Conservation (phyloP, 37 sponge, comb jelly and placozoan species). For the Tethya wilhelma region DNA sequence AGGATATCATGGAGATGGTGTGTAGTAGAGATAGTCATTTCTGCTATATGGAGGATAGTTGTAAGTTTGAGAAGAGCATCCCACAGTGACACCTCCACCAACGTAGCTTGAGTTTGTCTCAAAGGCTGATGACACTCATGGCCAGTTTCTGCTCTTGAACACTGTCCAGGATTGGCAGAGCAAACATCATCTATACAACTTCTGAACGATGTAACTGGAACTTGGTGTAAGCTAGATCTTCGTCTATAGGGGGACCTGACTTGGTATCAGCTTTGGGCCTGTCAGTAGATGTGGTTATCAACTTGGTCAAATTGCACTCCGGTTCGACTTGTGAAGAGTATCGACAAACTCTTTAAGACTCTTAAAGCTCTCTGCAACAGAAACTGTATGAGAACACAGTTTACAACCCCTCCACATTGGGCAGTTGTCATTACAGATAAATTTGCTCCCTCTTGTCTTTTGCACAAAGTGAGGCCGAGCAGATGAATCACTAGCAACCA, state of each 20-base stretch:
- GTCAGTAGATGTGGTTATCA: not conserved
- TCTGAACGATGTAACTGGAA: not conserved
- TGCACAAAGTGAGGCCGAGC: not conserved
- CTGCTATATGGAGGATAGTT: no score
- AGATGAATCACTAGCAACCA: slow-evolving; percentile 1
- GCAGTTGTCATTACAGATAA: not conserved
- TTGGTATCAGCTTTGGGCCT: not conserved
- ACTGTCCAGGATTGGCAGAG: not conserved
- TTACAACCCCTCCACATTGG: not conserved
- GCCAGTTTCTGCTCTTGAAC: not conserved
- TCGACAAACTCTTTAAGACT: not conserved
- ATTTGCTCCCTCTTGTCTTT: not conserved
- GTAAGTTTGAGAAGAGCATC: not conserved
- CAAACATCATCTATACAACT: not conserved
- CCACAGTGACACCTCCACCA: not conserved
- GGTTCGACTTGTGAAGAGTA: no score
- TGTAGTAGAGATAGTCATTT: not conserved
- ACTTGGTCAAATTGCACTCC: no score
- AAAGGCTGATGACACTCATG: not conserved
- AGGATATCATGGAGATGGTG: not conserved
- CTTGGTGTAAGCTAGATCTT: not conserved
- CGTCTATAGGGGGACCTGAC: not conserved
- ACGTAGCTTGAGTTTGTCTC: not conserved
- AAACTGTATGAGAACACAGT: not conserved
- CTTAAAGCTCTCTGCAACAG: not conserved